phyloP scores from a whole-genome alignment of 2,113 vertebrate genomes.

The Syrmaticus mikado region DNA sequence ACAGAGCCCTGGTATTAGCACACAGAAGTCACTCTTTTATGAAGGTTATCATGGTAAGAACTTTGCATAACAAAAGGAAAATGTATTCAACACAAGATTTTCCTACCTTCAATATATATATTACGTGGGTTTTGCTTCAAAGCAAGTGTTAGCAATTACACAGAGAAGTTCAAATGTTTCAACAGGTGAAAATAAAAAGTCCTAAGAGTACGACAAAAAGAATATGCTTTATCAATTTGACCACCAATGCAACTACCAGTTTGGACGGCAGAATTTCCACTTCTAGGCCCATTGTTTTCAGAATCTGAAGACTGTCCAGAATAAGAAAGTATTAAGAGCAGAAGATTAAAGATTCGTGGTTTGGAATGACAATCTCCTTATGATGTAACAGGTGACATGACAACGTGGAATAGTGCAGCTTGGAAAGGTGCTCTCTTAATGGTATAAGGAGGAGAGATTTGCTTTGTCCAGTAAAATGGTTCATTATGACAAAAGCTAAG shows the following conservation, averaged over 20 bases:
- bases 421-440: conserved; percentile 13
- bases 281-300: background rate
- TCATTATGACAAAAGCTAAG: background rate
- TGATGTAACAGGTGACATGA: conserved; percentile 56
- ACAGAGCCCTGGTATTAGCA: background rate
- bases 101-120: background rate
- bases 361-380: conserved; percentile 68
- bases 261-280: background rate
- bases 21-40: background rate
- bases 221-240: background rate
- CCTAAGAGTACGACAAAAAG: background rate
- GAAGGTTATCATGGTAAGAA: background rate
- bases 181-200: background rate
- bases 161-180: background rate
- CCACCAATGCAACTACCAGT: background rate
- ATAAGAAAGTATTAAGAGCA: conserved; percentile 58
- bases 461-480: background rate
- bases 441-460: background rate
- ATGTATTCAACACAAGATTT: background rate
- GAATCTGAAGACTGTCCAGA: conserved; percentile 23
- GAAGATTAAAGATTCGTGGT: conserved; percentile 65
- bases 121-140: background rate
- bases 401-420: background rate
- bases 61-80: background rate
- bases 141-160: background rate